Percentiles rank a stretch among this genome's conserved stretches.
These are phyloP conservation scores for Amblyraja radiata DNA, from an alignment of 2,797 vertebrate species.

Conservation along the genomic window DNA sequence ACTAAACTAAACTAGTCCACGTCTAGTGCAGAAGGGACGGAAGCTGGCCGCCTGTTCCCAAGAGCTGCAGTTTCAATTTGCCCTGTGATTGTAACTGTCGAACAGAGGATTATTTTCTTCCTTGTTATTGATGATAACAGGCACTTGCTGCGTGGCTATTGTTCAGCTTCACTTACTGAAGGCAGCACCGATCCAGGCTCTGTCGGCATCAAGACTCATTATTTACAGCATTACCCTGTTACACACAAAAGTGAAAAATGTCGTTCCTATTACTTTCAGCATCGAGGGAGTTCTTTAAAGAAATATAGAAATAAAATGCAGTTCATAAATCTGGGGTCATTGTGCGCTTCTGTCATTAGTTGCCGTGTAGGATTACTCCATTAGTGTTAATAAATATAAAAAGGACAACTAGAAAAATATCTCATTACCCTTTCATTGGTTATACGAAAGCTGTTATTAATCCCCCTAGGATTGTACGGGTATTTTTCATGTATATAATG, in stretches of 20 bases:
- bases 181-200: neutral
- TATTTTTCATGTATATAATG: neutral
- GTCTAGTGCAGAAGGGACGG: neutral
- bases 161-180: neutral
- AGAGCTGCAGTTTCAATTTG: neutral
- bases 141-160: neutral
- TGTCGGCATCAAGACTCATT: neutral
- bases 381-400: neutral
- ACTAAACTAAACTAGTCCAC: too few relatives aligned
- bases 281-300: neutral
- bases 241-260: neutral
- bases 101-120: neutral
- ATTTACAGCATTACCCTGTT: neutral
- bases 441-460: neutral
- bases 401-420: neutral
- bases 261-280: neutral
- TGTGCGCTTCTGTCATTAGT: neutral
- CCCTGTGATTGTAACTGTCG: neutral
- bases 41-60: neutral
- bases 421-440: conserved; percentile 24
- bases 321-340: neutral
- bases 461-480: neutral
- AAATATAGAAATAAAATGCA: neutral
- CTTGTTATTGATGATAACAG: conserved; percentile 20
- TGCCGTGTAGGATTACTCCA: neutral